Evolutionary conservation across 2,113 vertebrate species (phyloP).

Genomic region (Psittacara wagleri): DNA sequence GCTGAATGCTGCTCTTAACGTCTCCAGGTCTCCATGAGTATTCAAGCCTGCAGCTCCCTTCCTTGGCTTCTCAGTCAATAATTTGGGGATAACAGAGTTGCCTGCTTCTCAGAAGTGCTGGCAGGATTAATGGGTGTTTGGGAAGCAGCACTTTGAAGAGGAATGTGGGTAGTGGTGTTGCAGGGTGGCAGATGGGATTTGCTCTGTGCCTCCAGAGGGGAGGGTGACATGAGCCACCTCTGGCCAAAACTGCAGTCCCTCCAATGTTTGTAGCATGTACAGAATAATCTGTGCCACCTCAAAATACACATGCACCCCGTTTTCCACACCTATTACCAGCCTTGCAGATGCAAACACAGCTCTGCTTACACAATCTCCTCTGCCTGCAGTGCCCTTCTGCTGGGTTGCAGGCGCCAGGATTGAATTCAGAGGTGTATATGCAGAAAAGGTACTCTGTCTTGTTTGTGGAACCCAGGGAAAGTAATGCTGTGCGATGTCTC

Average conservation of each 20-base stretch:
- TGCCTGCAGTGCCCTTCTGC: not conserved
- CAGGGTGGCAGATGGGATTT: not conserved
- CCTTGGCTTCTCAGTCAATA: not conserved
- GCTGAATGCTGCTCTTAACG: not conserved
- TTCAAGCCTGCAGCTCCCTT: not conserved
- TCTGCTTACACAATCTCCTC: not conserved
- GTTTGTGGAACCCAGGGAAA: not conserved
- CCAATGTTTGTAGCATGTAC: not conserved
- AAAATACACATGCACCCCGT: not conserved
- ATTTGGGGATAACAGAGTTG: not conserved
- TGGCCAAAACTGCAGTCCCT: not conserved
- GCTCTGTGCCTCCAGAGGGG: not conserved
- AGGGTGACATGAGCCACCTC: not conserved
- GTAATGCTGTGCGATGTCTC: accelerated
- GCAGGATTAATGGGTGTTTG: not conserved
- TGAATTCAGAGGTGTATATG: not conserved
- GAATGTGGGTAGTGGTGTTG: not conserved
- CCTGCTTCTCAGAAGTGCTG: constrained; percentile 13
- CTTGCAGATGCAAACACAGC: not conserved
- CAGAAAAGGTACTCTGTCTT: not conserved
- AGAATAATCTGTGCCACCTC: not conserved
- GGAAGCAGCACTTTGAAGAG: not conserved
- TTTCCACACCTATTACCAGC: not conserved
- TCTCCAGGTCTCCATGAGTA: not conserved
- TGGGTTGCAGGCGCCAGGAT: not conserved